Percentiles rank a stretch among this genome's conserved stretches.
These are phyloP conservation scores for Lepidochitona cinerea DNA, from an alignment of 2,888 invertebrate species.

Conservation along the genomic window DNA sequence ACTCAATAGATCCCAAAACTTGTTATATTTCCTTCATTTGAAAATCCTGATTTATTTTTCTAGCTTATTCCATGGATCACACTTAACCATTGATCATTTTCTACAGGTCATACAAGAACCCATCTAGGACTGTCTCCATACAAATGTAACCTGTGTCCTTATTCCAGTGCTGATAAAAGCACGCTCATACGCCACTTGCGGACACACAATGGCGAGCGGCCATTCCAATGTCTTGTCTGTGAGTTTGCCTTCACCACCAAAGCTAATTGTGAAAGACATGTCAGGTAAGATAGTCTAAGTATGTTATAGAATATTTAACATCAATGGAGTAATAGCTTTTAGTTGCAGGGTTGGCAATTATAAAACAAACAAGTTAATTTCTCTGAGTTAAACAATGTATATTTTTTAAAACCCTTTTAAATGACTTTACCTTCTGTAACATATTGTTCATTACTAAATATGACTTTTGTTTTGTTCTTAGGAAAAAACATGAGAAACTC, in stretches of 20 bases:
- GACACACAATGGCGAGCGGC: slow-evolving; percentile 95
- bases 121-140: slow-evolving; percentile 86
- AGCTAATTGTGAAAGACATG: slow-evolving; percentile 95
- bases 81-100: too few species aligned
- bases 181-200: slow-evolving; percentile 92
- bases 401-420: too few species aligned
- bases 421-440: too few species aligned
- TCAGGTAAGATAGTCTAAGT: slow-evolving; percentile 75
- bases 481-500: slow-evolving; percentile 90
- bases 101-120: slow-evolving; percentile 70
- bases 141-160: slow-evolving; percentile 93
- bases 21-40: neutral
- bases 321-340: too few species aligned
- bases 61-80: too few species aligned
- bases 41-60: neutral
- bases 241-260: slow-evolving; percentile 97
- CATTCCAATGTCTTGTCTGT: slow-evolving; percentile 95
- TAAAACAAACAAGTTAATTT: too few species aligned
- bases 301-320: too few species aligned
- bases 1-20: too few species aligned
- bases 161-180: slow-evolving; percentile 90
- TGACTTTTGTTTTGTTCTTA: slow-evolving; percentile 29
- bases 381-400: too few species aligned
- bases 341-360: too few species aligned
- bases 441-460: too few species aligned